Evolutionary conservation across 2,113 vertebrate genomes (phyloP).

Genomic region (Centropus unirufus): DNA sequence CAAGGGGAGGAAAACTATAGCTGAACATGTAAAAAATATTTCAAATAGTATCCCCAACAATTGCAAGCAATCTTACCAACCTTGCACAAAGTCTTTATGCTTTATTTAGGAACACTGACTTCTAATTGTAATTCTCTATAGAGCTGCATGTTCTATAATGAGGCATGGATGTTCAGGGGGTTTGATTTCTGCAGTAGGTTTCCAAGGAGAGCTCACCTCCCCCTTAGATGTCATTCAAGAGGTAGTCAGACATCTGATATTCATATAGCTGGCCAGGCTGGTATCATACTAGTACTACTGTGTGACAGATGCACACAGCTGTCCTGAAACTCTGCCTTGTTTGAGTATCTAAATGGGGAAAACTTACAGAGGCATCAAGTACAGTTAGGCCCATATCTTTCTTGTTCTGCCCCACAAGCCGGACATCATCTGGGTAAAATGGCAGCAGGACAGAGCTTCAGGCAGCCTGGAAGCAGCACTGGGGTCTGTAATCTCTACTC

Average conservation of each 20-base stretch:
- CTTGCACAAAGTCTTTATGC: neutral
- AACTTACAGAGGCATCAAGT: neutral
- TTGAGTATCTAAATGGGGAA: neutral
- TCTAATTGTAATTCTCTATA: neutral
- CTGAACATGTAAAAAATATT: neutral
- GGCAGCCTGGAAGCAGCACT: neutral
- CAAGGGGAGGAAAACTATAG: neutral
- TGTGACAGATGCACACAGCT: neutral
- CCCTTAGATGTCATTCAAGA: neutral
- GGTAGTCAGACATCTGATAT: neutral
- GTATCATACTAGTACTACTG: neutral
- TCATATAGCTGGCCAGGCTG: neutral
- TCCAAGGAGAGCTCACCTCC: neutral
- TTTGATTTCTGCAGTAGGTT: neutral
- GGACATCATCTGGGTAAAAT: neutral
- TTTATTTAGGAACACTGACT: neutral
- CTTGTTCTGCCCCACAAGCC: neutral
- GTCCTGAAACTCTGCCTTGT: neutral
- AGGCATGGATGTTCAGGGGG: neutral
- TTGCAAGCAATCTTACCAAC: neutral
- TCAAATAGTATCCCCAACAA: neutral
- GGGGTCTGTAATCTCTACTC: neutral
- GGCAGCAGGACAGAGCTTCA: neutral
- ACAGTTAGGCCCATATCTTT: neutral
- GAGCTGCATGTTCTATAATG: neutral